Evolutionary conservation across 2,888 invertebrate genomes (phyloP), one percentile per base, ranked within the genome.

Genomic region (Julus scanicus): DNA sequence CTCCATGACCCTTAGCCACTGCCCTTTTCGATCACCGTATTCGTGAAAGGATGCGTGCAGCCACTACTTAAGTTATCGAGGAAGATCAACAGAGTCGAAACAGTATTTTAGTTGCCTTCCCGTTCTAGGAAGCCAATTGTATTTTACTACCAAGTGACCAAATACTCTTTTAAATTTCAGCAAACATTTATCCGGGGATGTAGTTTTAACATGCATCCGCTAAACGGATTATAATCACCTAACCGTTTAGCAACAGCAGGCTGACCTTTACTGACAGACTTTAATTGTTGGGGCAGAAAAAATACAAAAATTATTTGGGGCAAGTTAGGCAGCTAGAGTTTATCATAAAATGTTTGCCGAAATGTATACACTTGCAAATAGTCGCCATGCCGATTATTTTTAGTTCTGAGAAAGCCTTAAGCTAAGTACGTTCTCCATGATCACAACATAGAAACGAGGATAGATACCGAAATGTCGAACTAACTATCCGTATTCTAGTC

Each of bases 151-250:
- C 71, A 71, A 17, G 29, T 71, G 71, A 71, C 71, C 71, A 71
- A 71, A 71, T 71, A 71, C 71, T 71, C 71, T 17, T n/a, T n/a
- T n/a, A 71, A 20, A 29, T 71, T 71, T 71, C 71, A 29, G 71
- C 71, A 29, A 71, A 29, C 29, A 11, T 48, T 48, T 48, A n/a
- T n/a, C n/a, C n/a, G n/a, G n/a, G n/a, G n/a, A n/a, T n/a, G n/a
- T n/a, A n/a, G n/a, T n/a, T n/a, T n/a, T n/a, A n/a, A n/a, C n/a
- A n/a, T n/a, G n/a, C n/a, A n/a, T n/a, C n/a, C n/a, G n/a, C n/a
- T n/a, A n/a, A n/a, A n/a, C n/a, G n/a, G n/a, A n/a, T n/a, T n/a
- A n/a, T n/a, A n/a, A n/a, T n/a, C n/a, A n/a, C n/a, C n/a, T n/a
- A n/a, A n/a, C n/a, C n/a, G n/a, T n/a, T n/a, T n/a, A n/a, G n/a